Evolutionary conservation across 2,113 vertebrate species (phyloP).

Genomic region (Prochilodus magdalenae): DNA sequence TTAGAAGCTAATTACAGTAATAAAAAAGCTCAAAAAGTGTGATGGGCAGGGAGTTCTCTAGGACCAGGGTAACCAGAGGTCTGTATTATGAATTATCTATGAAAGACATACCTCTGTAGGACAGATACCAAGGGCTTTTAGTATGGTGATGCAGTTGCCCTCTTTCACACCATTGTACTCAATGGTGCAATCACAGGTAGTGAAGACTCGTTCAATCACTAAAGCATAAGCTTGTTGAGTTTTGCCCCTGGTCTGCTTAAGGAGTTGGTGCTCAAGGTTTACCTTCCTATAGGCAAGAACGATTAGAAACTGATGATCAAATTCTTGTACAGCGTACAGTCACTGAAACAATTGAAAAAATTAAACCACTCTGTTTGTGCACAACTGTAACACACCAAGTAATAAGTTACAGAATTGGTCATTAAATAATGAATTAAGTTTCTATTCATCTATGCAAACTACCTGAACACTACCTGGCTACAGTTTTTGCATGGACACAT

Average conservation of each 20-base stretch:
- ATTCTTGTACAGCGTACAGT: too few relatives aligned
- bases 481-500: too few relatives aligned
- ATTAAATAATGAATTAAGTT: too few relatives aligned
- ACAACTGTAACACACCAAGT: too few relatives aligned
- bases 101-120: conserved; percentile 72
- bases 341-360: too few relatives aligned
- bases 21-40: too few relatives aligned
- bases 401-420: too few relatives aligned
- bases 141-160: conserved; percentile 67
- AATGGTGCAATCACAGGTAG: conserved; percentile 80
- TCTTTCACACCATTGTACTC: conserved; percentile 70
- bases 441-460: too few relatives aligned
- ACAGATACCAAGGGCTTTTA: conserved; percentile 65
- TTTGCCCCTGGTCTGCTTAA: conserved; percentile 82
- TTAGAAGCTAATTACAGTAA: too few relatives aligned
- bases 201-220: conserved; percentile 87
- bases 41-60: not conserved
- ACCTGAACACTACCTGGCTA: too few relatives aligned
- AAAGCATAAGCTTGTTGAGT: conserved; percentile 79
- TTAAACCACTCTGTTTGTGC: too few relatives aligned
- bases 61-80: not conserved
- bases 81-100: too few relatives aligned
- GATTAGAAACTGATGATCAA: not conserved
- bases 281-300: conserved; percentile 70
- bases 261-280: conserved; percentile 77